These are phyloP conservation scores for Onychostruthus taczanowskii DNA, from an alignment of 2,113 vertebrate species.

Conservation along the genomic window DNA sequence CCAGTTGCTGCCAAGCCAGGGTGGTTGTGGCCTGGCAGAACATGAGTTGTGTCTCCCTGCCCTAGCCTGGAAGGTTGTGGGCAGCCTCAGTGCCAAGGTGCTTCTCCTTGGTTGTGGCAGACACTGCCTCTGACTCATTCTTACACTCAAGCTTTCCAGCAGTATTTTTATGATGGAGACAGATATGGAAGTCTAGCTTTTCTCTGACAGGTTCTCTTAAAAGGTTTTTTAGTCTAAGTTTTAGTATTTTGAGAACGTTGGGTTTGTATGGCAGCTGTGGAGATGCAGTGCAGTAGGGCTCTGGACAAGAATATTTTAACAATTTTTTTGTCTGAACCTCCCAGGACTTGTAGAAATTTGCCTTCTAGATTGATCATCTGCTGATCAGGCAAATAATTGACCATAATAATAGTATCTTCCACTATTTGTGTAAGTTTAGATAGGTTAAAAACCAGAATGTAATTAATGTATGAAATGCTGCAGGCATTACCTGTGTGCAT, in stretches of 20 bases:
- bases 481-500: neutral
- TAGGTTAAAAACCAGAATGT: neutral
- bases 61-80: neutral
- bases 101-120: neutral
- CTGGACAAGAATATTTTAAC: neutral
- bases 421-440: neutral
- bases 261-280: neutral
- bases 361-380: neutral
- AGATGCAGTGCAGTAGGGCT: neutral
- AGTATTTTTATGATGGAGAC: rapidly evolving
- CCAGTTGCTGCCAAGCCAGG: neutral
- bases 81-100: neutral
- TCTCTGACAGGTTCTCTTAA: neutral
- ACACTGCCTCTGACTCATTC: neutral
- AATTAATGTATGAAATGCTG: neutral
- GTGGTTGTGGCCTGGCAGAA: neutral
- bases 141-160: neutral
- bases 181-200: neutral
- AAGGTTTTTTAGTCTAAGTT: neutral
- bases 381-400: neutral
- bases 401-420: neutral
- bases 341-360: neutral
- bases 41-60: neutral
- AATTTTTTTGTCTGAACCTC: neutral
- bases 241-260: neutral